Evolutionary conservation across 2,113 vertebrate species (phyloP).

Genomic region (Psilopogon haemacephalus): DNA sequence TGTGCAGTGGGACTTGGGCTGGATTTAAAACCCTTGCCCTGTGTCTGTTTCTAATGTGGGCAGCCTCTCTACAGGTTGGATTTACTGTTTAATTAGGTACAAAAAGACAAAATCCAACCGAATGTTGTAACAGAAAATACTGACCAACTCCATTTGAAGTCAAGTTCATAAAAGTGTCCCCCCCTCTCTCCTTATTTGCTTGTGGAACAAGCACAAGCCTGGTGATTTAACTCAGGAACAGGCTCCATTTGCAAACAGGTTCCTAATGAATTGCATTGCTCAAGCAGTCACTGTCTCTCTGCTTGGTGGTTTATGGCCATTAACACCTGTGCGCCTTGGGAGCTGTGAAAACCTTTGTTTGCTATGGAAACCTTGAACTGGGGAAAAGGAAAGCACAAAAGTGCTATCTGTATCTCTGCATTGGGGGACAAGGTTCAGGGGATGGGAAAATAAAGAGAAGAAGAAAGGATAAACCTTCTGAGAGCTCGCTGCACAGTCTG

Average conservation of each 20-base stretch:
- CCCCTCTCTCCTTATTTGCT: neutral
- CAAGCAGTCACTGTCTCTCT: neutral
- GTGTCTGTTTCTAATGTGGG: neutral
- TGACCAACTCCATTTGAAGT: neutral
- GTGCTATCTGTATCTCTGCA: neutral
- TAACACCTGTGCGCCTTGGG: neutral
- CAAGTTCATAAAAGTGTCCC: neutral
- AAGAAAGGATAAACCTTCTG: neutral
- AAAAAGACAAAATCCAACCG: slow-evolving; percentile 25
- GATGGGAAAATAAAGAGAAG: neutral
- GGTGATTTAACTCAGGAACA: neutral
- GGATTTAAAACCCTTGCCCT: neutral
- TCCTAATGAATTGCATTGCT: neutral
- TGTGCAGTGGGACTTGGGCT: neutral
- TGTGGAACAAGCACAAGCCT: neutral
- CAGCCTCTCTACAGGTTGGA: neutral
- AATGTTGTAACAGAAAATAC: neutral
- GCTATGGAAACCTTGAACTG: neutral
- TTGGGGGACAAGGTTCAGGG: neutral
- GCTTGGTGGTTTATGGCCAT: neutral
- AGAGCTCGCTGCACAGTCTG: neutral
- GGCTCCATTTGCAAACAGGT: neutral
- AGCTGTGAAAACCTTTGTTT: neutral
- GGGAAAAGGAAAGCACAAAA: neutral
- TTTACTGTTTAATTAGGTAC: slow-evolving; percentile 61